Base-by-base conservation (phyloP, 53 echinoderm and acorn worm species). In the Actinopyga echinites region DNA sequence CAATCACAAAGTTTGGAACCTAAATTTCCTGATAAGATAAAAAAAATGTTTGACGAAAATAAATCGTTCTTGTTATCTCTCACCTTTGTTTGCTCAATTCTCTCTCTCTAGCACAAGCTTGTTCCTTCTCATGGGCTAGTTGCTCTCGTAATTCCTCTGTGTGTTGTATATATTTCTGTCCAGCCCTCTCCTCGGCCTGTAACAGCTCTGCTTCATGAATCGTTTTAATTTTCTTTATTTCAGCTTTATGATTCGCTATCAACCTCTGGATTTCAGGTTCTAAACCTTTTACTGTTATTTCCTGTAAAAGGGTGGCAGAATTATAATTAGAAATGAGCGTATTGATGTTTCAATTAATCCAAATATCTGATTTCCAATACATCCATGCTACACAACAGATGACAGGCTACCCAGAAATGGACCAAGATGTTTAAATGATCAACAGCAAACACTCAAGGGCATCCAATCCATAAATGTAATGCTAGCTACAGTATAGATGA, bases 191-290 rank as follows among this genome's bases (percentile, higher is more conserved):
- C 81, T 99, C 99, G 0, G 92, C 75, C 64, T 99, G 99, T 15
- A 95, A 80, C 65, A 95, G 79, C 89, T 99, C 99, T 45, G 99
- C 99, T 87, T 99, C 99, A 38, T 99, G 99, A 43, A 99, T 99
- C 15, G 99, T 92, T 67, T 95, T 99, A n/a, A 99, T 62, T 69
- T 99, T 99, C 86, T 99, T 99, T n/a, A 87, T 87, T 80, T 99
- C 99, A 3, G 85, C 80, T 85, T 99, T 99, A 81, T 99, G 99
- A 69, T 82, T 99, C 79, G 97, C 97, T 30, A 99, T 99, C 20
- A 95, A 89, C n/a, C 92, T 85, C 64, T 99, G 97, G 56, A 99
- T 99, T 82, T 99, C 99, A 15, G 99, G 99, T 83, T 99, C 99
- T 17, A 99, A 83, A 15, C 99, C 99, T 62, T 99, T 99, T 8